Conservation (phyloP, 2,797 vertebrate species). For the Cyprinodon diabolis region DNA sequence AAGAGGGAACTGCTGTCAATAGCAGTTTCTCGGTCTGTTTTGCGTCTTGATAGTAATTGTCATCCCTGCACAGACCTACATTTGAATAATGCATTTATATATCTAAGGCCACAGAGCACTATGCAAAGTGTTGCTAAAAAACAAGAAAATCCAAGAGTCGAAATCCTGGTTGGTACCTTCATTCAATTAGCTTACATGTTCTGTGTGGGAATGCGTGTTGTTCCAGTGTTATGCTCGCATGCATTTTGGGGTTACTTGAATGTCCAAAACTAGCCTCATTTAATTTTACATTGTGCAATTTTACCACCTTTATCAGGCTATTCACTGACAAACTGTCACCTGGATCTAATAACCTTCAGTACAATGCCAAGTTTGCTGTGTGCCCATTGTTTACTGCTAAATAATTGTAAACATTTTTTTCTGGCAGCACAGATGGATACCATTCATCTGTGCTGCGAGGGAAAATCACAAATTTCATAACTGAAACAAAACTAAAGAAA, state of each 20-base stretch:
- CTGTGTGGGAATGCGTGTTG: not conserved
- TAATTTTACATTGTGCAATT: too few relatives aligned
- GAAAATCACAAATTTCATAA: too few relatives aligned
- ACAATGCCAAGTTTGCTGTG: too few relatives aligned
- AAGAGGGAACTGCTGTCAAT: slow-evolving; percentile 65
- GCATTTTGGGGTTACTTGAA: not conserved
- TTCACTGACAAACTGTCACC: too few relatives aligned
- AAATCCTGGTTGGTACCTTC: not conserved
- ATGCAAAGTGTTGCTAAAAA: not conserved
- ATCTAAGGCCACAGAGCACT: not conserved
- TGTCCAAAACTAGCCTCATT: not conserved
- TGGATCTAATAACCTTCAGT: too few relatives aligned
- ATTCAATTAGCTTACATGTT: not conserved
- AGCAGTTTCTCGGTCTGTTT: slow-evolving; percentile 51
- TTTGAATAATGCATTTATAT: not conserved
- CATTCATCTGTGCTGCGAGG: too few relatives aligned
- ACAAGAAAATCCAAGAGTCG: not conserved
- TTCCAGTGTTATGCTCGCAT: not conserved
- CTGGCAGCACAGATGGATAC: too few relatives aligned
- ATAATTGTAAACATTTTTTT: too few relatives aligned
- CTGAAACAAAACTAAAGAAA: too few relatives aligned
- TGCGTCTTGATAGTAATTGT: slow-evolving; percentile 30
- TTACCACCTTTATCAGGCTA: too few relatives aligned
- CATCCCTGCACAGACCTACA: not conserved
- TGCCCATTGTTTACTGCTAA: too few relatives aligned